Evolutionary conservation across 2,797 vertebrate species (phyloP).

Genomic region (Coracias cyanogaster): DNA sequence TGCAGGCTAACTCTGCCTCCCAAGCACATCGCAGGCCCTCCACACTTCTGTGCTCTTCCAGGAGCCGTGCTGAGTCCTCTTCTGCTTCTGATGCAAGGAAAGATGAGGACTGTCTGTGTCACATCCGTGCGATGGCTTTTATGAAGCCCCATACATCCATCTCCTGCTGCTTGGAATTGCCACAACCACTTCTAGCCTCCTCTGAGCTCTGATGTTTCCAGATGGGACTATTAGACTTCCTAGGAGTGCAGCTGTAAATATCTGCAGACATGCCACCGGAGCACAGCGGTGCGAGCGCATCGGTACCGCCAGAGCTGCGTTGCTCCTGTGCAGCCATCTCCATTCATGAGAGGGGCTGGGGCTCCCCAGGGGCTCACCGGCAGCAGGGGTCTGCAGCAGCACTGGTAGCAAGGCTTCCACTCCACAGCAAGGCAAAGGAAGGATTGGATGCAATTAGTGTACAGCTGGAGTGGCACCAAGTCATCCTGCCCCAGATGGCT

Average conservation of each 20-base stretch:
- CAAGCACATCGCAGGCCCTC: background rate
- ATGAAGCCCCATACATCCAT: background rate
- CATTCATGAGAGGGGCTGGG: background rate
- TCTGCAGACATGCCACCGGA: background rate
- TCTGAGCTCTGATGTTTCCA: constrained; percentile 8
- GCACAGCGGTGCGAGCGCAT: background rate
- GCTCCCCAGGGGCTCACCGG: background rate
- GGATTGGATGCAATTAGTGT: background rate
- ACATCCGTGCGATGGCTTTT: background rate
- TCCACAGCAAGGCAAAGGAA: background rate
- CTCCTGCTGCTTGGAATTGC: constrained; percentile 37
- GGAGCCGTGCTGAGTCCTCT: fast-evolving
- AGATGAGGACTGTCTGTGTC: background rate
- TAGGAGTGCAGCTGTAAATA: constrained; percentile 10
- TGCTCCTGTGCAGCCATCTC: background rate
- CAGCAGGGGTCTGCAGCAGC: background rate
- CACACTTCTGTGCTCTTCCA: background rate
- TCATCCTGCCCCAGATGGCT: background rate
- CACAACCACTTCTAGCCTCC: background rate
- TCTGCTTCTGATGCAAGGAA: background rate
- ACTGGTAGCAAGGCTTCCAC: background rate
- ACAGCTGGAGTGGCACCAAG: background rate
- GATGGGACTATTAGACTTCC: constrained; percentile 25
- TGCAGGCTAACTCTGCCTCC: background rate
- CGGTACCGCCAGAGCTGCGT: background rate